These are phyloP conservation scores for Xestobium rufovillosum DNA, from an alignment of 2,888 invertebrate genomes.

Conservation along the genomic window DNA sequence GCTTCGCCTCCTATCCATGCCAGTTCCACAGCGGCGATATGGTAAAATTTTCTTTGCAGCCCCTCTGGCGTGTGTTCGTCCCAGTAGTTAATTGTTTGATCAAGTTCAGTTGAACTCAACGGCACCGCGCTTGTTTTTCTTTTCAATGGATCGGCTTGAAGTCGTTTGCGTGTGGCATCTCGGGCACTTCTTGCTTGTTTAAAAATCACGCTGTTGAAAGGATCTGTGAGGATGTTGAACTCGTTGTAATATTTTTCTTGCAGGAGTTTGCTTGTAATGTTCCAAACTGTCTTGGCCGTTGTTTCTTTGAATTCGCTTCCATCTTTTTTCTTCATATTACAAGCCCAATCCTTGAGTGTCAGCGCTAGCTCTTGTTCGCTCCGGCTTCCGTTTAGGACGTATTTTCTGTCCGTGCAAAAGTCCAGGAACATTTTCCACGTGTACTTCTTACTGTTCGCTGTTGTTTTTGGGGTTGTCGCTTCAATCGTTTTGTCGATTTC, in stretches of 20 bases:
- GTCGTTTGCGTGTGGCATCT: constrained; percentile 10
- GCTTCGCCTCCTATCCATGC: constrained; percentile 9
- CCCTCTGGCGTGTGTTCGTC: constrained; percentile 6
- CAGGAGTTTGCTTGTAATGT: constrained; percentile 12
- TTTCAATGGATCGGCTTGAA: constrained; percentile 13
- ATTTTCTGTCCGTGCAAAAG: constrained; percentile 6
- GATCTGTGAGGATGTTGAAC: constrained; percentile 10
- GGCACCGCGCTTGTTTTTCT: constrained; percentile 5
- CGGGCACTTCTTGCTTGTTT: constrained; percentile 13
- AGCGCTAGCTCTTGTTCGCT: constrained; percentile 8
- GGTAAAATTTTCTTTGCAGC: constrained; percentile 7
- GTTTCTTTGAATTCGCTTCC: constrained; percentile 13
- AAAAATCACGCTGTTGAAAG: constrained; percentile 10
- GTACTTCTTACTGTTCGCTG: not conserved
- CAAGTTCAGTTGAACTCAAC: constrained; percentile 6
- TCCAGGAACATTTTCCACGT: constrained; percentile 5
- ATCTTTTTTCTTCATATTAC: constrained; percentile 14
- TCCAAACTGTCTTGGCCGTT: constrained; percentile 13
- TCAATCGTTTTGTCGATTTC: no score
- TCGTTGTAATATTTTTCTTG: no score
- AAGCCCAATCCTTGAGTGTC: constrained; percentile 14
- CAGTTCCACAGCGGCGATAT: constrained; percentile 7
- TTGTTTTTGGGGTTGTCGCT: no score
- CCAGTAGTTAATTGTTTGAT: constrained; percentile 7
- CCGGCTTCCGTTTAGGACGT: constrained; percentile 6